These are phyloP conservation scores for Rhizoglyphus robini DNA, from an alignment of 1,140 invertebrate species.

Conservation along the genomic window DNA sequence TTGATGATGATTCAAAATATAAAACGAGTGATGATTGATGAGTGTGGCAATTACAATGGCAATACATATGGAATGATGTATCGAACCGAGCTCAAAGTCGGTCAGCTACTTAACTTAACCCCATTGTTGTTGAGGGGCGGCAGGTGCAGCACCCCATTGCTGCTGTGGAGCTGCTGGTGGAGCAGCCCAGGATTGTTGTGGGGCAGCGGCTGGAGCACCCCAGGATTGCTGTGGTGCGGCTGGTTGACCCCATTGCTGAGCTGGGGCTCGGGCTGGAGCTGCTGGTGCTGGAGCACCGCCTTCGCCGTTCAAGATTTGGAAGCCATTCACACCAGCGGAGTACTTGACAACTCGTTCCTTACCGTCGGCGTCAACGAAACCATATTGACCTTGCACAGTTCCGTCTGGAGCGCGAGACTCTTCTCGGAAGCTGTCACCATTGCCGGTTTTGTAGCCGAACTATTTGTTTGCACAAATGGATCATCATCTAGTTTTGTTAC, in stretches of 20 bases:
- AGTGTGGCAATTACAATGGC: no score
- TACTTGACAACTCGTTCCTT: slow-evolving; percentile 45
- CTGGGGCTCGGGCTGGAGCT: slow-evolving; percentile 17
- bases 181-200: background rate
- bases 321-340: slow-evolving; percentile 49
- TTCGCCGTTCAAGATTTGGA: slow-evolving; percentile 39
- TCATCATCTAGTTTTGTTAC: no score
- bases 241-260: background rate
- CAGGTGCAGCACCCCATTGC: background rate
- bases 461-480: slow-evolving; percentile 1
- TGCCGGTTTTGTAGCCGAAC: slow-evolving; percentile 30
- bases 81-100: no score
- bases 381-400: slow-evolving; percentile 44
- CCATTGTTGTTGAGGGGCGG: background rate
- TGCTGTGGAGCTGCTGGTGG: background rate
- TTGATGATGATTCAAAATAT: background rate
- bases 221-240: background rate
- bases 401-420: slow-evolving; percentile 29
- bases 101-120: no score
- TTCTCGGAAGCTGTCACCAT: slow-evolving; percentile 29
- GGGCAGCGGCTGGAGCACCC: background rate
- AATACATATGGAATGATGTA: no score
- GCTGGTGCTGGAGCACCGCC: slow-evolving; percentile 8
- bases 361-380: slow-evolving; percentile 42
- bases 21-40: background rate